Base-by-base conservation (phyloP, 2,888 invertebrate species). In the Eremobia ochroleuca region DNA sequence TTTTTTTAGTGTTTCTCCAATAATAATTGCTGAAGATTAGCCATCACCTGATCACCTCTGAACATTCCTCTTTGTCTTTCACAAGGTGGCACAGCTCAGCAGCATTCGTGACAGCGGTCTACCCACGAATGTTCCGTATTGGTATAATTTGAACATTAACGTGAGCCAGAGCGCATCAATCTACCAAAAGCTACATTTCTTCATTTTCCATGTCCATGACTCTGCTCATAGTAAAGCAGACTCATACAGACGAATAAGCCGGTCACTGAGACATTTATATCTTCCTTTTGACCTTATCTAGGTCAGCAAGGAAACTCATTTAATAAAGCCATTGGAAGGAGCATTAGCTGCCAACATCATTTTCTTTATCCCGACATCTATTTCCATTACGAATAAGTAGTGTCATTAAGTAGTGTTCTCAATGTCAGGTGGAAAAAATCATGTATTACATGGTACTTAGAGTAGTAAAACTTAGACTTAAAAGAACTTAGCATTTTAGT, bases 271-370 rank as follows among this genome's bases (percentile, higher is more conserved):
- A 71, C 59, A 71, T 79, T 68, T 59, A 83, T 64, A 67, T 74
- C 34, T 73, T 31, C 52, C 28, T 71, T 74, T 79, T 74, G 62
- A 79, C 52, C 59, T 28, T 62, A 82, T 67, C 49, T 79, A 82
- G 62, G 68, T 71, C 64, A 68, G 58, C 59, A 64, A 64, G 59
- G 34, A 74, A 68, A 75, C 52, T 67, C 64, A 68, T 82, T 74
- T 70, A 78, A 73, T 83, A 55, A 62, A 74, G 67, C 66, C 52
- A 74, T 59, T 72, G 40, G 58, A 58, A 40, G n/a, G n/a, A 62
- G 67, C 59, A 71, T 68, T 79, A 78, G 37, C 11, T 71, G 59
- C 31, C 52, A 67, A 70, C 49, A 81, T 65, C 4, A 79, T 71
- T 79, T 68, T 71, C 52, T 79, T 74, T 72, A 74, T 68, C 25